Base-by-base conservation (phyloP, 1,140 invertebrate species). In the Ephestia elutella region DNA sequence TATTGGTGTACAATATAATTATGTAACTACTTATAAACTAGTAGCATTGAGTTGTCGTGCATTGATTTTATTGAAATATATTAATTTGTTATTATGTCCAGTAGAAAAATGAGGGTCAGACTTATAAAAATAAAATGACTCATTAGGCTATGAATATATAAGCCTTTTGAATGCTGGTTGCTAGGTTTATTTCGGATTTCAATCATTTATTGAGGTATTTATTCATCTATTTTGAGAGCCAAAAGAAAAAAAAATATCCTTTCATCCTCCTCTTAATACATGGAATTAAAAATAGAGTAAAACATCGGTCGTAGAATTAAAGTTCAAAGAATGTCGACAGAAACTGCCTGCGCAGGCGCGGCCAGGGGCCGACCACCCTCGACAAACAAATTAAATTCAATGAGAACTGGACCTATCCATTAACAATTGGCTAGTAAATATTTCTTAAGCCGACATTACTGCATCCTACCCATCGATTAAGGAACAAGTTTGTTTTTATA, bases 1-100 rank as follows among this genome's bases (percentile, higher is more conserved):
- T 73, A 72, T 71, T 72, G 38, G 38, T 44, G 15, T 7, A 60
- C 63, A 68, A 75, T 78, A 69, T 65, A 69, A 76, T 75, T 70
- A 70, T 54, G 38, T 44, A 44, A 44, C 13, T 44, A 17, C 38
- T 38, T 15, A 44, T 44, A 44, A 15, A 15, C 38, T 44, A 44
- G 38, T 44, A 44, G 38, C n/a, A 44, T 44, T 44, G 38, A n/a
- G 2, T 3, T 15, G 15, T 44, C 15, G 38, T 44, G n/a, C 1
- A 5, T 44, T 44, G 38, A 44, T 44, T 44, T 5, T 5, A 44
- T 15, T 44, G 30, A 32, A 44, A 44, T 44, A 17, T 15, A 44
- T 44, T 44, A 17, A 17, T 44, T 44, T 44, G 38, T 15, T 38
- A 44, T 2, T 1, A 15, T 15, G 0, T n/a, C 5, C 13, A 15